Evolutionary conservation across 2,888 invertebrate species (phyloP), one percentile per base, ranked within the genome.

Genomic region (Teleogryllus oceanicus): DNA sequence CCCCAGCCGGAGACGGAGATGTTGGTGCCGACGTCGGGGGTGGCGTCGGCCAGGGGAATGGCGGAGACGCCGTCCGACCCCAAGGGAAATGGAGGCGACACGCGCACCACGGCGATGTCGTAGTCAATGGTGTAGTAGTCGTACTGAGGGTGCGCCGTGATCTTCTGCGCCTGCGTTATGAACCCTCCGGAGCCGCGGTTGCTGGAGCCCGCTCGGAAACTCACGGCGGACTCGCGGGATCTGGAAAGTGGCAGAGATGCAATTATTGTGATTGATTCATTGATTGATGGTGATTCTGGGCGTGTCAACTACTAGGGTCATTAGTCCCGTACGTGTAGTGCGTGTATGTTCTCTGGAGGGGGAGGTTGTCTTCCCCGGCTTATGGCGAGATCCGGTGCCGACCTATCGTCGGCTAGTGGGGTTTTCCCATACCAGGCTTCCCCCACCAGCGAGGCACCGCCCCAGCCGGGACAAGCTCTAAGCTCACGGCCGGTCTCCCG

Each of bases 21-120:
- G 4, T 12, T 4, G 75, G 78, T 11, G 37, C 78, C 78, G 75
- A 75, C 37, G 49, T 12, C 49, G 75, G 78, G 78, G 4, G 79
- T 3, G 76, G 75, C 50, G 50, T 18, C n/a, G n/a, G 76, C 50
- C 50, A 79, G 50, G 49, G 50, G 50, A 50, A 79, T 76, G 75
- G 76, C 76, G 20, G 79, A 50, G n/a, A 76, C 2, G 76, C 50
- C 50, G 12, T 10, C 49, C 16, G 21, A 20, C 12, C n/a, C 78
- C 49, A 78, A 75, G 1, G 74, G 16, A 49, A 24, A 89, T 87
- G 12, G 86, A 87, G 0, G 87, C 83, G 1, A 10, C 62, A 92
- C 86, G 86, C 89, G 88, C 11, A 92, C 83, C 1, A 92, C 83
- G 0, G 91, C 91, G 51, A 91, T 88, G 79, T 92, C 92, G 80